Conservation (phyloP, 2,797 vertebrate genomes). For the Mus spretus region DNA sequence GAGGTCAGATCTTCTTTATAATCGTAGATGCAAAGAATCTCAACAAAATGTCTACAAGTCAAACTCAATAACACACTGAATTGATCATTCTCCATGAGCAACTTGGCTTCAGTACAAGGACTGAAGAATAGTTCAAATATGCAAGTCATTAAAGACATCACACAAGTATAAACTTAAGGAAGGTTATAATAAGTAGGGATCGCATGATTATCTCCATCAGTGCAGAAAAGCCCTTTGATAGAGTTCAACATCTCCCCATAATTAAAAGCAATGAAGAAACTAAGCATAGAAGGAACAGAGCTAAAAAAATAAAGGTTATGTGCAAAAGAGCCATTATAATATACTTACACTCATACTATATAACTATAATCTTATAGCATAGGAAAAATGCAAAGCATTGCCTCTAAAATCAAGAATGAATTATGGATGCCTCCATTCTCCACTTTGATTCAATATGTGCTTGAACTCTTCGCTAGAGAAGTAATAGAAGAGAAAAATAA, state of each 20-base stretch:
- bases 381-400: background rate
- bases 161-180: background rate
- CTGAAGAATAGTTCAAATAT: background rate
- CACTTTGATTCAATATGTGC: background rate
- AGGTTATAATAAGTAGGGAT: background rate
- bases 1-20: background rate
- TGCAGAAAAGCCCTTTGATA: background rate
- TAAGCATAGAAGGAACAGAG: background rate
- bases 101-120: background rate
- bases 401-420: background rate
- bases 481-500: background rate
- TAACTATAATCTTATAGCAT: background rate
- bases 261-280: background rate
- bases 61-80: background rate
- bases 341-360: background rate
- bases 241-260: background rate
- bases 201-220: background rate
- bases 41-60: background rate
- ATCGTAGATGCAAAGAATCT: background rate
- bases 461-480: background rate
- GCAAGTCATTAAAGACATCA: background rate
- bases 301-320: background rate
- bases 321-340: background rate
- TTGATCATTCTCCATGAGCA: background rate
- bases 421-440: background rate